These are phyloP conservation scores for Chlorodrepanis virens DNA, from an alignment of 2,113 vertebrate species.

Conservation along the genomic window DNA sequence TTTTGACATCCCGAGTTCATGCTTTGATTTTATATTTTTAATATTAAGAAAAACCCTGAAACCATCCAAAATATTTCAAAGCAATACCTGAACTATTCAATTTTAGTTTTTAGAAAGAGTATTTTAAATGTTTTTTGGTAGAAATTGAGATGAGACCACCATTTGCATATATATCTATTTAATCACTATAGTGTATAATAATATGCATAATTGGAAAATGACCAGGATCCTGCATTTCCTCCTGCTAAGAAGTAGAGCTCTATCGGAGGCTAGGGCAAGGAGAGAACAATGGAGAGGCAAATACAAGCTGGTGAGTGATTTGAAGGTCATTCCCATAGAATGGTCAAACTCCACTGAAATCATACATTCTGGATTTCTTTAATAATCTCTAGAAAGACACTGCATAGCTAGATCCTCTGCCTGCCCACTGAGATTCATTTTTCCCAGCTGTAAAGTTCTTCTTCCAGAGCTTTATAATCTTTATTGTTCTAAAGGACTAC, in stretches of 20 bases:
- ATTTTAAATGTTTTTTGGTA: neutral
- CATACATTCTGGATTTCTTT: neutral
- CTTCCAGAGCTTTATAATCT: neutral
- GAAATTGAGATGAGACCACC: neutral
- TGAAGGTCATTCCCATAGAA: neutral
- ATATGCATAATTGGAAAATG: neutral
- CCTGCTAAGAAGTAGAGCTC: neutral
- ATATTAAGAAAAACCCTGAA: neutral
- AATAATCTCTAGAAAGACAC: neutral
- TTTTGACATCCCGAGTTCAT: fast-evolving
- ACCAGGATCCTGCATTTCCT: neutral
- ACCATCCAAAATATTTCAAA: neutral
- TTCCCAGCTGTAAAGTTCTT: neutral
- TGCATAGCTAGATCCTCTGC: neutral
- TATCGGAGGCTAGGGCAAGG: neutral
- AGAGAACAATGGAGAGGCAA: neutral
- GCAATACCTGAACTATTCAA: neutral
- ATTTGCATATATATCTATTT: neutral
- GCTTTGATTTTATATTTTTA: neutral
- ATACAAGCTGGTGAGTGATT: neutral
- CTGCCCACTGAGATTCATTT: neutral
- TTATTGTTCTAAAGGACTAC: neutral
- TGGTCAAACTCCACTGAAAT: neutral
- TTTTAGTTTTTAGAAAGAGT: neutral
- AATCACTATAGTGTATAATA: neutral